Conservation (phyloP, 2,888 invertebrate genomes). For the Dendrolimus pini region DNA sequence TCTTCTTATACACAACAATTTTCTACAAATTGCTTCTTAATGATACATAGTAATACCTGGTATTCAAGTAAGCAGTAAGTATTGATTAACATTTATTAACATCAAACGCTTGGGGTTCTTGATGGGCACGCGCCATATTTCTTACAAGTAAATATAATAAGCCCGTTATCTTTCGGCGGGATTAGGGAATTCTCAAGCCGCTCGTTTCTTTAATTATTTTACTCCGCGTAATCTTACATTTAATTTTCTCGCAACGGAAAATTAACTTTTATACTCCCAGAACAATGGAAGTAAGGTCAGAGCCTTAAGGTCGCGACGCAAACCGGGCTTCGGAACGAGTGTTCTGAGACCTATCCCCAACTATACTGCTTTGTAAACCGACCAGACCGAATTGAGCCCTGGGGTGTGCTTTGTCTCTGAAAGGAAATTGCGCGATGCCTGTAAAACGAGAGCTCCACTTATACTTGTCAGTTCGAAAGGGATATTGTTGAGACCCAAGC, state of each 20-base stretch:
- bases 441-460: constrained; percentile 15
- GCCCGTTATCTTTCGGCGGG: not conserved
- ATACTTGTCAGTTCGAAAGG: constrained; percentile 13
- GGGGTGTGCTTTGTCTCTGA: not conserved
- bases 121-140: too few relatives aligned
- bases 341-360: not conserved
- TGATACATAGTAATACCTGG: too few relatives aligned
- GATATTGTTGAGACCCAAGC: constrained; percentile 19
- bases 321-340: not conserved
- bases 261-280: not conserved
- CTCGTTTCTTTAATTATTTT: not conserved
- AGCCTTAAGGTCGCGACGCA: not conserved
- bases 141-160: too few relatives aligned
- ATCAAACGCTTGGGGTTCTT: too few relatives aligned
- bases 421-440: not conserved
- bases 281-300: not conserved
- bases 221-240: not conserved
- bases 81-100: too few relatives aligned
- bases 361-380: not conserved
- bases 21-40: too few relatives aligned
- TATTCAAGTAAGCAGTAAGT: too few relatives aligned
- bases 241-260: not conserved
- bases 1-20: too few relatives aligned
- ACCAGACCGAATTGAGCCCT: not conserved
- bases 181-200: not conserved